Evolutionary conservation across 2,888 invertebrate species (phyloP), one percentile per base, ranked within the genome.

Genomic region (Chrysolina americana): DNA sequence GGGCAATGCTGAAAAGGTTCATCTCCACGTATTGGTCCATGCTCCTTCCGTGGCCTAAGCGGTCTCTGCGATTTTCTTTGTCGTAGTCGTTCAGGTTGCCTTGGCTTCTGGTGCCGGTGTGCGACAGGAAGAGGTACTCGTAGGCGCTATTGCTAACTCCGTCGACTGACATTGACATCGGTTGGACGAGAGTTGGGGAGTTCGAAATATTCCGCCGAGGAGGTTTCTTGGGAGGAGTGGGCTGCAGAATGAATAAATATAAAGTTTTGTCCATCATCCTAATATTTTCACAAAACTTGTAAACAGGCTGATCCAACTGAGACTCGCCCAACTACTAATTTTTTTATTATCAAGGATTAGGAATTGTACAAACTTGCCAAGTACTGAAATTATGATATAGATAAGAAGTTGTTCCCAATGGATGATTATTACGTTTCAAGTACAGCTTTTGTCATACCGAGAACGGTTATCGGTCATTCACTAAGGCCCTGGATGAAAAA

Each of bases 171-270:
- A 89, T 85, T 4, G 91, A 90, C 90, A 91, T 90, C 48, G 91
- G 89, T 79, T 91, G 90, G 65, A 91, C 86, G 85, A 96, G 95
- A 41, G 95, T 96, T 28, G 96, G 96, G 19, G 96, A 96, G 75
- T 95, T 94, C 15, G 95, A 95, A 71, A 96, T 90, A 87, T 96
- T 96, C 80, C 96, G 90, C 68, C 96, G 91, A 2, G 96, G 96
- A 76, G 96, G 96, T 88, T 96, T 96, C 89, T 96, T 96, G 64
- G 96, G 96, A 71, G 96, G 95, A 71, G 94, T 95, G 68, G 94
- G 94, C 94, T 94, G 90, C 2, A 59, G 41, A 59, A 23, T 53
- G 44, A 44, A 41, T 21, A 47, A 8, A 48, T 15, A 13, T 36
- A 28, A 28, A 28, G 28, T 3, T 28, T 3, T 28, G 5, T 3